A percentile compares a stretch with the other conserved stretches of the same genome.
These are phyloP conservation scores for Semotilus atromaculatus DNA, from an alignment of 2,797 vertebrate species.

Conservation along the genomic window DNA sequence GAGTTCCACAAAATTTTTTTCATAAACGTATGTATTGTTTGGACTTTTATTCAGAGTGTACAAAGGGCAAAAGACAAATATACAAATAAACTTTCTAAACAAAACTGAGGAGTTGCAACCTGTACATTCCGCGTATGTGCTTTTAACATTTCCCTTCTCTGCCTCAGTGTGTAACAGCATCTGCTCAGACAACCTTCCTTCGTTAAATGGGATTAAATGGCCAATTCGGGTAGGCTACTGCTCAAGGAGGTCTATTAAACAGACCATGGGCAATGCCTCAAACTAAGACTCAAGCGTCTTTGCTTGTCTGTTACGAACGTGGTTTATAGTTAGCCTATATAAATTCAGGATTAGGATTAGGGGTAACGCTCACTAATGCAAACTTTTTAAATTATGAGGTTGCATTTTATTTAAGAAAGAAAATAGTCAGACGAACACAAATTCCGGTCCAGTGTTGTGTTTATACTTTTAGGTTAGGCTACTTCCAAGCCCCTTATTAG, in stretches of 20 bases:
- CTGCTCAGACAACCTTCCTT: not conserved
- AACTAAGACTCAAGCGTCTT: not conserved
- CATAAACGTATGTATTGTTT: not conserved
- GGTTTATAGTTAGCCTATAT: no score
- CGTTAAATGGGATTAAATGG: not conserved
- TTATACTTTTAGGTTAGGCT: not conserved
- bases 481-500: not conserved
- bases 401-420: not conserved
- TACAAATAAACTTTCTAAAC: not conserved
- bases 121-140: not conserved
- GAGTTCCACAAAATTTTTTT: not conserved
- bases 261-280: not conserved
- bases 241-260: not conserved
- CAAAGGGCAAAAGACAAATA: not conserved
- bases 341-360: no score
- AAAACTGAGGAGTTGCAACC: not conserved
- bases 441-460: not conserved
- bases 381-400: not conserved
- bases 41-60: not conserved
- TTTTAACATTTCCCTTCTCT: not conserved
- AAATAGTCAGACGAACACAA: not conserved
- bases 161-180: not conserved
- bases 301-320: not conserved
- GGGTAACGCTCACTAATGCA: no score
- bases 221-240: not conserved